Percentiles rank a stretch among this genome's conserved stretches.
Conservation (phyloP, 2,888 invertebrate genomes). For the Hypselothyrea guttata region DNA sequence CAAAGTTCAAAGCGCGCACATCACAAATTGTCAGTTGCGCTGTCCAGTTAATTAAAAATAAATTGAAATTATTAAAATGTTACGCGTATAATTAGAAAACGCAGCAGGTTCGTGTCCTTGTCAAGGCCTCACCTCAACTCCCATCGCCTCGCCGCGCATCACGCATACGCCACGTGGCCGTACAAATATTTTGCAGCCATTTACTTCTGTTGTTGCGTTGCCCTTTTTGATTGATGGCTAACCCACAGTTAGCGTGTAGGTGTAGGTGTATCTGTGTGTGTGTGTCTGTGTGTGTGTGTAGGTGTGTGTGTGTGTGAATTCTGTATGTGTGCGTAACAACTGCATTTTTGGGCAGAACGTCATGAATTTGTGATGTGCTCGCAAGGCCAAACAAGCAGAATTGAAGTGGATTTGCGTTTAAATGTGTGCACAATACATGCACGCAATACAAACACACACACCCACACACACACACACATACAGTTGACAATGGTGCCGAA, state of each 20-base stretch:
- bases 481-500: neutral
- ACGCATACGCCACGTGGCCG: constrained; percentile 62
- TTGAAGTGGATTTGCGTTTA: constrained; percentile 62
- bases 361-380: constrained; percentile 67
- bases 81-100: constrained; percentile 49
- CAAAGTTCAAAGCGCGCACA: constrained; percentile 44
- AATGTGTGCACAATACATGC: constrained; percentile 3
- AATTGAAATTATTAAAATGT: constrained; percentile 68
- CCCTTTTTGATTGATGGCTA: constrained; percentile 66
- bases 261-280: too few species aligned
- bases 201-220: constrained; percentile 11
- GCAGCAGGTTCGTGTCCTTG: constrained; percentile 3
- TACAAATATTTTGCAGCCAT: constrained; percentile 25
- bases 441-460: constrained; percentile 3
- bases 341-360: constrained; percentile 60
- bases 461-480: neutral
- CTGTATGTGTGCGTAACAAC: constrained; percentile 11
- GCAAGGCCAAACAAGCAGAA: constrained; percentile 52
- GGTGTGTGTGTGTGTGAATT: constrained; percentile 2
- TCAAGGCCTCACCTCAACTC: neutral
- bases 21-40: constrained; percentile 32
- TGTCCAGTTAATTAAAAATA: constrained; percentile 68
- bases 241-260: constrained; percentile 14
- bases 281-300: constrained; percentile 5
- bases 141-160: constrained; percentile 21